phyloP scores from a whole-genome alignment of 2,888 invertebrate genomes.

The Andrena fulva region DNA sequence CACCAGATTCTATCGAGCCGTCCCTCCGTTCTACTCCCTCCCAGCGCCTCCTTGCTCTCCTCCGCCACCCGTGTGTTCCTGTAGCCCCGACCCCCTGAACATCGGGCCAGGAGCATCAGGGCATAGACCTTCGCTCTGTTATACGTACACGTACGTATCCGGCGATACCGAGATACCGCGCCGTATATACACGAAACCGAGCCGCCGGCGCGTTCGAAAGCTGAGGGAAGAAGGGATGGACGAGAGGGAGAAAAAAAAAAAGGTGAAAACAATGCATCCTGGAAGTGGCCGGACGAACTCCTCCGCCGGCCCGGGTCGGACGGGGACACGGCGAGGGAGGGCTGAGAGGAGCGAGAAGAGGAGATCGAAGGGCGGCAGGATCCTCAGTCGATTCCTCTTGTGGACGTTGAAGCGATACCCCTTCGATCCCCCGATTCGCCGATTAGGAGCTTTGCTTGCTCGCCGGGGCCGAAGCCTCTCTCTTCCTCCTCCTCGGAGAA shows the following conservation, averaged over 20 bases:
- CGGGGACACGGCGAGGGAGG: neutral
- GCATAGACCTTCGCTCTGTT: conserved; percentile 78
- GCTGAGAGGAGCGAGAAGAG: neutral
- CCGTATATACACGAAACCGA: conserved; percentile 69
- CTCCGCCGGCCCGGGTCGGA: conserved; percentile 41
- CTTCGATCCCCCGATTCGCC: conserved; percentile 37
- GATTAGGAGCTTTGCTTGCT: conserved; percentile 32
- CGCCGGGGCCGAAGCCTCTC: neutral
- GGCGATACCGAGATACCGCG: conserved; percentile 68
- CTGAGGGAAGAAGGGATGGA: conserved; percentile 56
- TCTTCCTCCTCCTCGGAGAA: neutral
- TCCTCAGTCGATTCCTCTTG: conserved; percentile 44
- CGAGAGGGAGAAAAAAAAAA: conserved; percentile 46
- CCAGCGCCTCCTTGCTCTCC: conserved; percentile 32
- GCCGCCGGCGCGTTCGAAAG: conserved; percentile 66
- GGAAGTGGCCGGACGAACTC: conserved; percentile 67
- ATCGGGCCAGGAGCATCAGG: conserved; percentile 74
- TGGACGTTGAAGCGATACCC: conserved; percentile 42
- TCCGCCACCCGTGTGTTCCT: conserved; percentile 46
- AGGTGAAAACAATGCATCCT: conserved; percentile 70
- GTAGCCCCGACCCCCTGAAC: conserved; percentile 50
- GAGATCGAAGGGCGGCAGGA: conserved; percentile 34
- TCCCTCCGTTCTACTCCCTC: conserved; percentile 52
- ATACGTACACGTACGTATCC: conserved; percentile 65
- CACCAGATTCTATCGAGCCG: conserved; percentile 62